These are phyloP conservation scores for Chrysochloris asiatica DNA, from an alignment of 2,113 vertebrate genomes.

Conservation along the genomic window DNA sequence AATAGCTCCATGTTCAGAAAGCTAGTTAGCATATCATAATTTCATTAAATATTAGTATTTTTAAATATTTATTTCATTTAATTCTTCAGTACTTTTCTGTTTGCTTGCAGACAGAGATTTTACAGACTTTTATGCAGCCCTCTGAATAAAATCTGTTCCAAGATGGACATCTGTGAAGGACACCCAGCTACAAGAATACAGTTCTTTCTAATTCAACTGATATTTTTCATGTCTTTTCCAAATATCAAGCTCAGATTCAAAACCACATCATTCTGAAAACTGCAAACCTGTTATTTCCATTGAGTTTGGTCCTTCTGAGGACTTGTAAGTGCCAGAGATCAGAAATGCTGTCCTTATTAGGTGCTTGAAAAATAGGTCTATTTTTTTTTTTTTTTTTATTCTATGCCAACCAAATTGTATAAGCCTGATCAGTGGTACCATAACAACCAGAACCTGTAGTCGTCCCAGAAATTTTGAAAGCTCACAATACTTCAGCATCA, in stretches of 20 bases:
- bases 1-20: neutral
- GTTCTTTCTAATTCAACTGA: conserved; percentile 90
- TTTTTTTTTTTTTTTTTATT: no score
- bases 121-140: conserved; percentile 83
- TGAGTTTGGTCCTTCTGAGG: no score
- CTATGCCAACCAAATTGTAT: no score
- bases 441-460: no score
- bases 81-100: conserved; percentile 66
- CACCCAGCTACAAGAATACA: conserved; percentile 88
- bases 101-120: conserved; percentile 79
- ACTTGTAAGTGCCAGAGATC: no score
- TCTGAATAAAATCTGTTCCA: conserved; percentile 90
- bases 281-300: no score
- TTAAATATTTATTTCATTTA: conserved; percentile 70
- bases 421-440: no score
- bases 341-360: no score
- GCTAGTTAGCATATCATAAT: neutral
- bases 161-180: conserved; percentile 88
- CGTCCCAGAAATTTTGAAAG: no score
- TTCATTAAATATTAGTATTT: conserved; percentile 46
- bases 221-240: conserved; percentile 87
- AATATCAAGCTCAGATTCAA: conserved; percentile 52
- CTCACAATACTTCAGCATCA: no score
- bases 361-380: no score
- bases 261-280: conserved; percentile 72